Evolutionary conservation across 2,797 vertebrate species (phyloP), one percentile per base, ranked within the genome.

Genomic region (Saguinus oedipus): DNA sequence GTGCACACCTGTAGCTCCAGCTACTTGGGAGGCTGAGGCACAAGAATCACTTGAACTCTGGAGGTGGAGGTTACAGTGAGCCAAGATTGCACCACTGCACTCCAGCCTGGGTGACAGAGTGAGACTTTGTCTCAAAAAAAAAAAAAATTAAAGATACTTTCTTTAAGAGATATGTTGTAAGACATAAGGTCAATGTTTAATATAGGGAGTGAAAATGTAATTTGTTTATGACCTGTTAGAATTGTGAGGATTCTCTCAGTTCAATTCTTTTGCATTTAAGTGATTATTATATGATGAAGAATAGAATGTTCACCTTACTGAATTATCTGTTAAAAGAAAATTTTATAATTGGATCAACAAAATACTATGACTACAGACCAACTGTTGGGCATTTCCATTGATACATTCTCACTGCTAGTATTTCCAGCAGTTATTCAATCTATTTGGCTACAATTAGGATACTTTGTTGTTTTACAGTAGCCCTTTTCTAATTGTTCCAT

Each of bases 261-360:
- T 72, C 39, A 95, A 93, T 95, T 84, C n/a, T 75, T 90, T 57
- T 61, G 26, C 72, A 20, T 46, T 83, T 39, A 64, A 64, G 42
- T 86, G 19, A 57, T 89, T 70, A 5, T 70, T 89, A 59, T n/a
- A 33, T 79, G 61, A 84, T 55, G n/a, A 90, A 79, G 48, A 90
- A 84, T 39, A 84, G 82, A 79, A 48, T 79, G 10, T 83, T 80
- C 53, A 72, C 59, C 33, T 30, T 86, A 82, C 42, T 79, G 46
- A 80, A 88, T 87, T 93, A 90, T 39, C 83, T 88, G 46, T 88
- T 79, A 50, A 83, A 15, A 81, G 64, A 94, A 94, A 82, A 44
- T 24, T 36, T 50, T 92, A 13, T 39, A 70, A 74, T 46, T 86
- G 12, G 24, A 75, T 61, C 39, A 89, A 68, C 33, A 74, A 44